phyloP scores from a whole-genome alignment of 2,113 vertebrate genomes.

The Lasiurus borealis region DNA sequence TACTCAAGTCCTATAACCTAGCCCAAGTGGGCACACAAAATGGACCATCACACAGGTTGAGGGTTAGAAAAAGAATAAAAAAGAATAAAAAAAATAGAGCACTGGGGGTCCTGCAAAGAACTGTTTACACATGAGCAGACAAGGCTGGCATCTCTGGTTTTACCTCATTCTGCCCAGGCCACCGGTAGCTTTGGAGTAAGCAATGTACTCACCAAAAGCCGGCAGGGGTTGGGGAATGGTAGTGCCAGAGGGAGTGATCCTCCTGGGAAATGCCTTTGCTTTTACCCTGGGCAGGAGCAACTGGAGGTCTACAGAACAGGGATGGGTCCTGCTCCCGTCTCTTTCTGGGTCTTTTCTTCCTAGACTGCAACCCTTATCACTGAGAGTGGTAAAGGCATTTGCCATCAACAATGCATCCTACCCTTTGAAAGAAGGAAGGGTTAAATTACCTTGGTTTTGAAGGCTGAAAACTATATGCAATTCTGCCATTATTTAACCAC shows the following conservation, averaged over 20 bases:
- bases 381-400: neutral
- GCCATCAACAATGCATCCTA: neutral
- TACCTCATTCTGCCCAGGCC: neutral
- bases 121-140: neutral
- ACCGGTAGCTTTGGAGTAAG: neutral
- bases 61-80: neutral
- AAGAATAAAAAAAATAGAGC: neutral
- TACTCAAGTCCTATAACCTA: neutral
- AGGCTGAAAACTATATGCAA: neutral
- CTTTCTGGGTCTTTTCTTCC: neutral
- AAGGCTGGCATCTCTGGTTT: too few relatives aligned
- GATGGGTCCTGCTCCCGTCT: neutral
- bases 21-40: neutral
- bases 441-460: neutral
- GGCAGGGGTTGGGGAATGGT: neutral
- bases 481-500: neutral
- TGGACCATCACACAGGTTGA: neutral
- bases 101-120: neutral
- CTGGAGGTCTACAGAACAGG: neutral
- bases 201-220: neutral
- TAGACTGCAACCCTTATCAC: neutral
- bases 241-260: neutral
- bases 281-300: neutral
- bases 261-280: neutral
- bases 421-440: neutral